Conservation (phyloP, 2,113 vertebrate species). For the Acrocephalus arundinaceus region DNA sequence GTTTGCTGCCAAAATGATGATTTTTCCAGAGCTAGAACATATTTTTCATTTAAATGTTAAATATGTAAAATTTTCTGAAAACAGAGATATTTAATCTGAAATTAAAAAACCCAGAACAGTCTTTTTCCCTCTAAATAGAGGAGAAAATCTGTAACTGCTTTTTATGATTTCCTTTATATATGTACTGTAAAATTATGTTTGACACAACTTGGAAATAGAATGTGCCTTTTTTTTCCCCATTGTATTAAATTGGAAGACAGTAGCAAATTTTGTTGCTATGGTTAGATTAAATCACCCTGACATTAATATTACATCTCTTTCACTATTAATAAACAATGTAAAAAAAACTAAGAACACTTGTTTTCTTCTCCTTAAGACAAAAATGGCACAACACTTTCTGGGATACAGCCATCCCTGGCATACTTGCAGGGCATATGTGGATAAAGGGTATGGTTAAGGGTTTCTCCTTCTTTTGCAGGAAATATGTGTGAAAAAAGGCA, state of each 20-base stretch:
- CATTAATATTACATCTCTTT: neutral
- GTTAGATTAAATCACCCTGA: neutral
- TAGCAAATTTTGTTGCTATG: neutral
- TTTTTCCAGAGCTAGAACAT: neutral
- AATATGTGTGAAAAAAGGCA: rapidly evolving
- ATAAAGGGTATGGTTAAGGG: neutral
- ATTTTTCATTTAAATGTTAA: constrained; percentile 22
- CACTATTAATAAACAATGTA: neutral
- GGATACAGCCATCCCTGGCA: neutral
- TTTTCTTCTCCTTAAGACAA: neutral
- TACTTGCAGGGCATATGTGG: neutral
- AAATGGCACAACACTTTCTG: neutral
- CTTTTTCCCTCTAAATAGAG: neutral
- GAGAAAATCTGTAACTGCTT: neutral
- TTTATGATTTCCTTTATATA: neutral
- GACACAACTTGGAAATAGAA: neutral
- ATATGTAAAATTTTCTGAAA: constrained; percentile 24
- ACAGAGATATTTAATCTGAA: neutral
- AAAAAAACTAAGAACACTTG: neutral
- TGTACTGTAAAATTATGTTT: neutral
- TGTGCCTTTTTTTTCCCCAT: neutral
- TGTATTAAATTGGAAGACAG: neutral
- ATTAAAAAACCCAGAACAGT: neutral
- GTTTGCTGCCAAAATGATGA: neutral
- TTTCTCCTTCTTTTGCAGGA: neutral